Percentiles rank a stretch among this genome's conserved stretches.
phyloP scores from a whole-genome alignment of 2,113 vertebrate genomes.

The Nestor notabilis region DNA sequence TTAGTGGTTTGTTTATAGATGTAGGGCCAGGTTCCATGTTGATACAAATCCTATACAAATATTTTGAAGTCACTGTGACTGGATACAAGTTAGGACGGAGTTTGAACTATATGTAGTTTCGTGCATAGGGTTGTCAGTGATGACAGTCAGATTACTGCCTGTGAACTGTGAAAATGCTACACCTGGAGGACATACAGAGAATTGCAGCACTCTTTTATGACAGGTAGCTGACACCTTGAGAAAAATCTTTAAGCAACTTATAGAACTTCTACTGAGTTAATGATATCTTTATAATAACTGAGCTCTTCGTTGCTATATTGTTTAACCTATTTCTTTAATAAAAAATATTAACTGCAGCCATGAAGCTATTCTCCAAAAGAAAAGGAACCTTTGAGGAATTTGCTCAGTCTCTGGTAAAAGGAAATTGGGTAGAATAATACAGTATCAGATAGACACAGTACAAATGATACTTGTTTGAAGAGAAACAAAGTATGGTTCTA shows the following conservation, averaged over 20 bases:
- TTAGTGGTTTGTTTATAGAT: background rate
- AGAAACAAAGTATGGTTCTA: background rate
- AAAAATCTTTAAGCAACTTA: background rate
- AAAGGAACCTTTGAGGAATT: background rate
- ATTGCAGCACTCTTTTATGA: background rate
- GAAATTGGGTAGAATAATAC: background rate
- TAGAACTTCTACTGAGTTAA: background rate
- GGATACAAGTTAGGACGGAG: background rate
- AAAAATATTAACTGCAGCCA: background rate
- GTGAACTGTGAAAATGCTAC: conserved; percentile 22
- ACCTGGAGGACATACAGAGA: background rate
- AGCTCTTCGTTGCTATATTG: background rate
- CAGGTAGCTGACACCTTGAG: background rate
- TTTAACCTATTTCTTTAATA: background rate
- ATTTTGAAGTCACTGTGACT: background rate
- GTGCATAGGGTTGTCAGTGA: no score
- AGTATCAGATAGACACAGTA: background rate
- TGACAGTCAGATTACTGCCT: background rate
- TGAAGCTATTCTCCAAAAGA: background rate
- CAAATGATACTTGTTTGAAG: background rate
- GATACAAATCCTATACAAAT: background rate
- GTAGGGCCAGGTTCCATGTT: background rate
- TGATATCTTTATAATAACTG: background rate
- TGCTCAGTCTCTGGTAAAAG: background rate
- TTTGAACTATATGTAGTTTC: background rate